A percentile compares a stretch with the other conserved stretches of the same genome.
phyloP scores from a whole-genome alignment of 2,797 vertebrate genomes.

The Cyprinodon diabolis region DNA sequence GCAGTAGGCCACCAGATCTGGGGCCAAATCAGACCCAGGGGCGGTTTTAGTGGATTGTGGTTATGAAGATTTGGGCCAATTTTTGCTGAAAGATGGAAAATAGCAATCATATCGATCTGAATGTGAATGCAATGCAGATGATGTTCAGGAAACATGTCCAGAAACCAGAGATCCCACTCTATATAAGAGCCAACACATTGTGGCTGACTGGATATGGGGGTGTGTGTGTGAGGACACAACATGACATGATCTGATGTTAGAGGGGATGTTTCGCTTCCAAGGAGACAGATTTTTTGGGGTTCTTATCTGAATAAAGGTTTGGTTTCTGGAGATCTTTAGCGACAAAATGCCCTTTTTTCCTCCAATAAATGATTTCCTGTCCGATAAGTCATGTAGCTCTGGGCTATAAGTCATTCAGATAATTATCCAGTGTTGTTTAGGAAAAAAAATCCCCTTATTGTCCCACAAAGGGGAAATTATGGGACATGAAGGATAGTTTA shows the following conservation, averaged over 20 bases:
- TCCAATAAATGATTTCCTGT: neutral
- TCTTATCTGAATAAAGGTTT: neutral
- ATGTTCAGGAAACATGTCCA: neutral
- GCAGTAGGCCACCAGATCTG: neutral
- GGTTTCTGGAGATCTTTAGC: neutral
- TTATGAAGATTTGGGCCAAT: slow-evolving; percentile 1
- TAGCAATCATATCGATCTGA: neutral
- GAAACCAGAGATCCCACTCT: neutral
- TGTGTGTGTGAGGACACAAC: slow-evolving; percentile 1
- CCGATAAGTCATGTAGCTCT: neutral
- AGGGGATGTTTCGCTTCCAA: neutral
- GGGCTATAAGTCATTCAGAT: neutral
- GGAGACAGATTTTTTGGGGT: neutral
- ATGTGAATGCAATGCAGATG: neutral
- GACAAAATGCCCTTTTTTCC: neutral
- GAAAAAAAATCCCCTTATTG: too few relatives aligned
- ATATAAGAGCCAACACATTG: neutral
- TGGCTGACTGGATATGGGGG: neutral
- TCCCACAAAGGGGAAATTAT: too few relatives aligned
- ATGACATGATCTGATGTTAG: neutral
- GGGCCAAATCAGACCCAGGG: neutral
- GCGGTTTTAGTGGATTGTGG: neutral
- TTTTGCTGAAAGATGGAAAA: neutral
- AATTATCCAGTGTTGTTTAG: neutral
- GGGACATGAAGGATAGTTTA: too few relatives aligned